These are phyloP conservation scores for Cygnus buccinator DNA, from an alignment of 2,113 vertebrate genomes.

Conservation along the genomic window DNA sequence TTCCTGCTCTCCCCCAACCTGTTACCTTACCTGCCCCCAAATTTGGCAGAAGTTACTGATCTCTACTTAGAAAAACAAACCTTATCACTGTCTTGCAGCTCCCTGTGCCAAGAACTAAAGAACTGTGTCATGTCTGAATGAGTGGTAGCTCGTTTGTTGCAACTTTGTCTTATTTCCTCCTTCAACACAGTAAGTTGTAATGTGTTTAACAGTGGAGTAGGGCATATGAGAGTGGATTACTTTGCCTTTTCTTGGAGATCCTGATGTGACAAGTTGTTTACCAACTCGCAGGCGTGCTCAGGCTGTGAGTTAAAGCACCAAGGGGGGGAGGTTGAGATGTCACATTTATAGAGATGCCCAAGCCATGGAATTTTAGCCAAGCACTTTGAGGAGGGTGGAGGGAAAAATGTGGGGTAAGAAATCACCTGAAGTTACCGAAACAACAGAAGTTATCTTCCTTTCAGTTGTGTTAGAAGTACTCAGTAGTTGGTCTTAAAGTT, in stretches of 20 bases:
- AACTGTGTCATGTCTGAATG: not conserved
- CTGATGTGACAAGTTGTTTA: not conserved
- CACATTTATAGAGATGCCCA: not conserved
- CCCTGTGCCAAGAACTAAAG: not conserved
- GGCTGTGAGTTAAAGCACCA: not conserved
- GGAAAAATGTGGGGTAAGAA: not conserved
- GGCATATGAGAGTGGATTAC: not conserved
- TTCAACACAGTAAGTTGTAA: not conserved
- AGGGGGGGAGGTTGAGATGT: rapidly evolving
- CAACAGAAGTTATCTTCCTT: too few relatives aligned
- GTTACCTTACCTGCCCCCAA: not conserved
- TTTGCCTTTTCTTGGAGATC: not conserved
- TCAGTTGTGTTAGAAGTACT: too few relatives aligned
- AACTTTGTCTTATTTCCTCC: not conserved
- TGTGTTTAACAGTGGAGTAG: not conserved
- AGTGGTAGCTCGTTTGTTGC: not conserved
- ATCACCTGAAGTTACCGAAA: not conserved
- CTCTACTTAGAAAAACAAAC: not conserved
- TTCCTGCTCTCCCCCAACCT: not conserved
- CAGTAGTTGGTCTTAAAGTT: not conserved
- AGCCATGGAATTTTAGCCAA: not conserved
- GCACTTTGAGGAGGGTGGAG: not conserved
- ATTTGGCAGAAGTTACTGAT: not conserved
- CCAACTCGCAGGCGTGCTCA: not conserved
- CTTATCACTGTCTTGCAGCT: not conserved